phyloP scores from a whole-genome alignment of 1,140 invertebrate species.

The Drosophila kohkoa region DNA sequence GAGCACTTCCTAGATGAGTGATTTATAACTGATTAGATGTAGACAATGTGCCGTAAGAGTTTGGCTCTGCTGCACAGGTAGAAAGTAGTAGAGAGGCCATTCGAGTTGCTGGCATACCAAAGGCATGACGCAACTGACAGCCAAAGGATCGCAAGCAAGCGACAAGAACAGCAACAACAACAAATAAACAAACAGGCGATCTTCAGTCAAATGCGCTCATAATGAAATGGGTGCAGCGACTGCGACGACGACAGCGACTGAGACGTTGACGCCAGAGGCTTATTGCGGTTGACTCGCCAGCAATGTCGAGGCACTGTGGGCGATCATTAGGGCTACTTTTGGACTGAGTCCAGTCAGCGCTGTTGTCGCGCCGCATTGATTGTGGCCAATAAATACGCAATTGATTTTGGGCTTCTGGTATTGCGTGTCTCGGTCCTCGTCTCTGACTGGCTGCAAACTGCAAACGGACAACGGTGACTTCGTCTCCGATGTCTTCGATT shows the following conservation, averaged over 20 bases:
- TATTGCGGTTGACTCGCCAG: constrained; percentile 80
- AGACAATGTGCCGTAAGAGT: constrained; percentile 14
- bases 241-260: constrained; percentile 20
- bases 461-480: constrained; percentile 3
- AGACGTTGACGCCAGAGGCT: constrained; percentile 60
- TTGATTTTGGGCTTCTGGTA: constrained; percentile 84
- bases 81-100: constrained; percentile 1
- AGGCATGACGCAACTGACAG: constrained; percentile 67
- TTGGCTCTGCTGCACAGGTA: constrained; percentile 29
- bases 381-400: constrained; percentile 84
- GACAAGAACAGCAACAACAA: constrained; percentile 12
- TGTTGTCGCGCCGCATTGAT: constrained; percentile 80
- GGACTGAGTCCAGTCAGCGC: constrained; percentile 6
- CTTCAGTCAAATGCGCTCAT: constrained; percentile 55
- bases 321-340: constrained; percentile 56
- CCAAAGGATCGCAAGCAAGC: constrained; percentile 47
- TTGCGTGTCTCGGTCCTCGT: constrained; percentile 60
- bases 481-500: constrained; percentile 6
- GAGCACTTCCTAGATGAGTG: constrained; percentile 65
- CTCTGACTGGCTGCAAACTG: not conserved
- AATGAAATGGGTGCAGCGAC: constrained; percentile 78
- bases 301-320: constrained; percentile 58
- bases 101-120: constrained; percentile 54
- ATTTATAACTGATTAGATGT: constrained; percentile 73
- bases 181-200: constrained; percentile 27